Evolutionary conservation across 2,888 invertebrate genomes (phyloP), one percentile per base, ranked within the genome.

Genomic region (Nemoura dubitans): DNA sequence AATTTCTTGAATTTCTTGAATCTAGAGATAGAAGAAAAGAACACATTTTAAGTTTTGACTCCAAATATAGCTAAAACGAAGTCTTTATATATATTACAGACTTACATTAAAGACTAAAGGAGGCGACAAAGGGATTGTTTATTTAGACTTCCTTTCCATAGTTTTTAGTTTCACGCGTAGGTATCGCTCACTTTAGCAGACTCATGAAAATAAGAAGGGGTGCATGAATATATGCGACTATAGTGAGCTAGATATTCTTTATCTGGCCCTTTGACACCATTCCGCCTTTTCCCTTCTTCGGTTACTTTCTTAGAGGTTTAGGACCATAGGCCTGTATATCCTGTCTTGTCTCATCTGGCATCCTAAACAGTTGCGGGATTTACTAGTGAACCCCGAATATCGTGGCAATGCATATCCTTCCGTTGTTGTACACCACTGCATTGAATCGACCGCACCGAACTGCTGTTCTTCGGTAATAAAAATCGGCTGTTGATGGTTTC

Each of bases 221-320:
- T 10, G 21, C 16, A 21, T 16, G 59, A 59, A 59, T 10, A 21
- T 10, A 59, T 59, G 21, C 59, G 3, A 10, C 16, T 21, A 59
- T 36, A 10, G 36, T 59, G 21, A 59, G 59, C 59, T 21, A 59
- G 14, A 59, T 59, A 21, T 59, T 59, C 59, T 14, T 21, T 59
- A 7, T 59, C 59, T 59, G 59, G 59, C 81, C 30, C 81, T 81
- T 81, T 28, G 81, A 29, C 81, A 81, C 28, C n/a, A 27, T n/a
- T 30, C 81, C 28, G 81, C 30, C 81, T 81, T 29, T 81, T 30
- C 81, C 78, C 78, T 78, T 78, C 78, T 28, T 78, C 28, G 26
- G 78, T 28, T 27, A 78, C 78, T 78, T 78, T 78, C 59, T 21
- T 27, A 26, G 78, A 26, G 78, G 25, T 78, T 78, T 78, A 78